Base-by-base conservation (phyloP, 2,888 invertebrate genomes). In the Zygothrica quintamaculata region DNA sequence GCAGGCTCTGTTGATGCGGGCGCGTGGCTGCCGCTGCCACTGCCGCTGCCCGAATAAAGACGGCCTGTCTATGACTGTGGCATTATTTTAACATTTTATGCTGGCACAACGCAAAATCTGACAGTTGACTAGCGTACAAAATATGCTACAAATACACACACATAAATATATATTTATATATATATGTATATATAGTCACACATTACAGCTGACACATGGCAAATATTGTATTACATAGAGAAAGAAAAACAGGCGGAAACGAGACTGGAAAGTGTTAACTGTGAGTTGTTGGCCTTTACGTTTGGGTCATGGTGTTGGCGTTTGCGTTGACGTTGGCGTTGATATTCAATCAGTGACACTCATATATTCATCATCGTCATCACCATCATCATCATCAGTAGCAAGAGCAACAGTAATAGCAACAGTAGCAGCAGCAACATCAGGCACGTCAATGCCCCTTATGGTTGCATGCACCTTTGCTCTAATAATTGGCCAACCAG, bases 51-150 rank as follows among this genome's bases (percentile, higher is more conserved):
- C 82, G 78, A 77, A 74, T 78, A 87, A 74, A 77, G 76, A 85
- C 84, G 61, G 59, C 61, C 85, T 65, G 68, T 74, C 75, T 87
- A 60, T 76, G 80, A 69, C 62, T 78, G 68, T 68, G 88, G 87
- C 88, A 82, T 82, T 82, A 82, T 82, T 82, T 88, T 86, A 82
- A 82, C 87, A 82, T 88, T 82, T 82, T 84, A 80, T 88, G 82
- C 82, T 88, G 87, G 87, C 84, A 87, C 65, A 82, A 82, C 74
- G 88, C 70, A 69, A 88, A 88, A 88, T 82, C 82, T 82, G 82
- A 88, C 82, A 82, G 82, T 82, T 84, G 82, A 84, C 81, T 82
- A 82, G 88, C 87, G 85, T 53, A 67, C 42, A 80, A 88, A 82
- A 88, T 82, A 82, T 82, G 82, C 81, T 88, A 39, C 43, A 48